phyloP scores from a whole-genome alignment of 2,888 invertebrate genomes.

The Catocala sponsa region DNA sequence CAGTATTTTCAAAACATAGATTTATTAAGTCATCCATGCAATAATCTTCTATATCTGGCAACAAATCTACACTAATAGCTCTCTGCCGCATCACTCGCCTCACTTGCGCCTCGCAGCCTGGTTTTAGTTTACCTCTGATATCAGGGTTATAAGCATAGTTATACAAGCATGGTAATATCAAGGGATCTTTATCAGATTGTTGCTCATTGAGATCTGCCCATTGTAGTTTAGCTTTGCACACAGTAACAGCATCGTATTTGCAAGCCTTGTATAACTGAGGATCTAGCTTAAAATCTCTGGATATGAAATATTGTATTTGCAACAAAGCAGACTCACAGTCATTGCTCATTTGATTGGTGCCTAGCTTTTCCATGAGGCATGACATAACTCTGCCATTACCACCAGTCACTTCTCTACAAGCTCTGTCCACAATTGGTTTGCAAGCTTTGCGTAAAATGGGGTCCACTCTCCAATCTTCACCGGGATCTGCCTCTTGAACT shows the following conservation, averaged over 20 bases:
- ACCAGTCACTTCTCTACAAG: constrained; percentile 91
- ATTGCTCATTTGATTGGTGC: constrained; percentile 94
- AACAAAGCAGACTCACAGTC: constrained; percentile 97
- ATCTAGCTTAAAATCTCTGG: constrained; percentile 97
- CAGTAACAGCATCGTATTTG: constrained; percentile 93
- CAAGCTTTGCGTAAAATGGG: constrained; percentile 96
- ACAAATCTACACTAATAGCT: constrained; percentile 96
- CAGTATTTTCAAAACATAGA: constrained; percentile 94
- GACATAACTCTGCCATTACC: constrained; percentile 95
- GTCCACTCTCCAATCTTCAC: constrained; percentile 98
- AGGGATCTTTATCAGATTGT: constrained; percentile 93
- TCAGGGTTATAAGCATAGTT: constrained; percentile 89
- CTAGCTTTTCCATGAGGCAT: constrained; percentile 97
- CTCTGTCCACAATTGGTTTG: constrained; percentile 93
- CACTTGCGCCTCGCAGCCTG: constrained; percentile 92
- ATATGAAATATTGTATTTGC: constrained; percentile 99
- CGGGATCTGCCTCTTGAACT: constrained; percentile 96
- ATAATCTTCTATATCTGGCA: constrained; percentile 97
- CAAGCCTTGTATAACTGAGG: constrained; percentile 96
- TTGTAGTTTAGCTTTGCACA: constrained; percentile 93
- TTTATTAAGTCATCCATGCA: constrained; percentile 96
- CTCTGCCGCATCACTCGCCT: constrained; percentile 97
- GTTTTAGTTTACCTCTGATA: constrained; percentile 84
- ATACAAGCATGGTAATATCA: constrained; percentile 97
- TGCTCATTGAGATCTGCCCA: constrained; percentile 91